Base-by-base conservation (phyloP, 2,888 invertebrate genomes). In the Lasioglossum pauxillum region DNA sequence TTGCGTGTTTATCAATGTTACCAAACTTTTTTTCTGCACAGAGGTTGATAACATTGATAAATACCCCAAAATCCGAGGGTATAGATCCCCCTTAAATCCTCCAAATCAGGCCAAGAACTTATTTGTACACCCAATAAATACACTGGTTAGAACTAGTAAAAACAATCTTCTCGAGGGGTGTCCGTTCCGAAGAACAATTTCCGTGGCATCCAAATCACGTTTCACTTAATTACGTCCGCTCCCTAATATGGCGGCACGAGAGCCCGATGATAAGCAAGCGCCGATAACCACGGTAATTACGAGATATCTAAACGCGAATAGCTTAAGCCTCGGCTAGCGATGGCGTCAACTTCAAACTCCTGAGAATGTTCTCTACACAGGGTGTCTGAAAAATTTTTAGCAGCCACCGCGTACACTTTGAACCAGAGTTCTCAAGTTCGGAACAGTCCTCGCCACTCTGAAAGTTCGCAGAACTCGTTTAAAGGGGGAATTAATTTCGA, bases 261-360 rank as follows among this genome's bases (percentile, higher is more conserved):
- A 49, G 38, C 23, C 12, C n/a, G 49, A 16, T 41, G 35, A 74
- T 57, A 67, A 81, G 81, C 49, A 72, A 73, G 23, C 23, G 27
- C 1, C 38, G 10, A 31, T 31, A 71, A 31, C 31, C 14, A 31
- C 16, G 10, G 2, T 35, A 57, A 16, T 75, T 71, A 44, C 73
- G n/a, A 60, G 72, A 76, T 78, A 75, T 27, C 77, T 27, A 60
- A 27, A 35, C 35, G 8, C 35, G 67, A 67, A 35, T 35, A 67
- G 35, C 19, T 35, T 3, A 8, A 14, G 8, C 35, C 67, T 31
- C 2, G 16, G 67, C 67, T 67, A 67, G 67, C 35, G 3, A 35
- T 35, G 19, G 19, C 16, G 31, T 64, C 64, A 64, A 64, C 64
- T 64, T 16, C 7, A 31, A 16, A 35, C 35, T 35, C 35, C 35